Evolutionary conservation across 2,113 vertebrate species (phyloP).

Genomic region (Reinhardtius hippoglossoides): DNA sequence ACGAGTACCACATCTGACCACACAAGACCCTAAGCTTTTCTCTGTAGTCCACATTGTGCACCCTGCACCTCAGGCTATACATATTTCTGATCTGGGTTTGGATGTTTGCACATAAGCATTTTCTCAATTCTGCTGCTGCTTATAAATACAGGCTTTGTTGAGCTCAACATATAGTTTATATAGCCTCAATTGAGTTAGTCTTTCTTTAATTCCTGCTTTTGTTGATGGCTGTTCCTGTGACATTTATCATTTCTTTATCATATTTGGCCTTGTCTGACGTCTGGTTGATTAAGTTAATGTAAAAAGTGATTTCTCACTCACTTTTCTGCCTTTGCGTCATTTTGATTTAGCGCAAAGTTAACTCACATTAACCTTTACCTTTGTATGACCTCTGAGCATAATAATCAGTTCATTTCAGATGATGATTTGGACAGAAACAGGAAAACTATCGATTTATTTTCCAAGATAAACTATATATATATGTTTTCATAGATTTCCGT

Average conservation of each 20-base stretch:
- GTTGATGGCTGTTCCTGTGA: background rate
- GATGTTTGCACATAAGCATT: background rate
- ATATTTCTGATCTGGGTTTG: slow-evolving; percentile 18
- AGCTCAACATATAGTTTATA: background rate
- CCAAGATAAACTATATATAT: background rate
- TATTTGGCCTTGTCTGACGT: background rate
- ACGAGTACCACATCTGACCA: background rate
- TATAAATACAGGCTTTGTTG: background rate
- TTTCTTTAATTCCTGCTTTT: background rate
- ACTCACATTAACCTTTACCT: background rate
- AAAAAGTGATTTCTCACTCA: background rate
- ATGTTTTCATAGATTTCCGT: background rate
- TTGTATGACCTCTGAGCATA: background rate
- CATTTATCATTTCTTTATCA: background rate
- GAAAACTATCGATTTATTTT: background rate
- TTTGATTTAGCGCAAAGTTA: background rate
- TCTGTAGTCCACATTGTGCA: slow-evolving; percentile 5
- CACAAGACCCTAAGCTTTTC: background rate
- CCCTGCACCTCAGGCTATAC: background rate
- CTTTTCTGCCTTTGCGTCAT: background rate
- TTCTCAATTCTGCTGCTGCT: background rate
- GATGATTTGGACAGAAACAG: background rate
- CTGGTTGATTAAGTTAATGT: background rate
- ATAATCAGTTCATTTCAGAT: background rate
- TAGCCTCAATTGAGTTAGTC: background rate